phyloP scores from a whole-genome alignment of 2,888 invertebrate species.

The Euzophera pinguis region DNA sequence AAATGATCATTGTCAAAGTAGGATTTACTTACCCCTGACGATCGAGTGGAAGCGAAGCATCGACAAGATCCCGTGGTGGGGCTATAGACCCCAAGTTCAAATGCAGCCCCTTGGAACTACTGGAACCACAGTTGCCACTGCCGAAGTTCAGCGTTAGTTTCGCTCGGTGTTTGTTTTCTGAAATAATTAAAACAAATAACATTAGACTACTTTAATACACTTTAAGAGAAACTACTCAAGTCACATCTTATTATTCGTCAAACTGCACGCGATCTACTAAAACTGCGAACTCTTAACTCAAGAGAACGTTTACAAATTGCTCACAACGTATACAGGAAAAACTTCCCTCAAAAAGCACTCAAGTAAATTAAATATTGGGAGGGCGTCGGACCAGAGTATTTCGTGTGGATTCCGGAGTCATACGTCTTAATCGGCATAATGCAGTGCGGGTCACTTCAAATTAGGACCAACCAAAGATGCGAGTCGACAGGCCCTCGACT shows the following conservation, averaged over 20 bases:
- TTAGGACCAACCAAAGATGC: constrained; percentile 54
- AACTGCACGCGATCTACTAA: constrained; percentile 46
- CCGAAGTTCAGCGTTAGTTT: constrained; percentile 88
- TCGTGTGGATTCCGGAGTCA: constrained; percentile 63
- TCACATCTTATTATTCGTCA: constrained; percentile 42
- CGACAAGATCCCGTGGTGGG: constrained; percentile 87
- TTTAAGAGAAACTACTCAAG: constrained; percentile 15
- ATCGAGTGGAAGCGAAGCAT: constrained; percentile 89
- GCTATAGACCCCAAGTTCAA: constrained; percentile 84
- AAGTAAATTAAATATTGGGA: constrained; percentile 75
- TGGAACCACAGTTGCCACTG: constrained; percentile 67
- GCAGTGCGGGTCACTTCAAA: constrained; percentile 60
- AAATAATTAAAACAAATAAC: constrained; percentile 27
- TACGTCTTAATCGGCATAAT: constrained; percentile 77
- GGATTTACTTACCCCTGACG: constrained; percentile 88
- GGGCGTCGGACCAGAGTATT: constrained; percentile 56
- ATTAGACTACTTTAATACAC: background rate
- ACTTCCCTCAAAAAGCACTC: constrained; percentile 73
- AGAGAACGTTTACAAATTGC: constrained; percentile 75
- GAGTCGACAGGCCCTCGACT: constrained; percentile 62
- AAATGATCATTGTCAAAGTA: too few species aligned
- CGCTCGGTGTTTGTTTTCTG: constrained; percentile 81
- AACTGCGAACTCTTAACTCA: constrained; percentile 59
- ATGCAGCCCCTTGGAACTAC: constrained; percentile 80
- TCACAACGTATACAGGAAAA: constrained; percentile 61